Conservation (phyloP, 2,888 invertebrate species). For the Hedychridium roseum region DNA sequence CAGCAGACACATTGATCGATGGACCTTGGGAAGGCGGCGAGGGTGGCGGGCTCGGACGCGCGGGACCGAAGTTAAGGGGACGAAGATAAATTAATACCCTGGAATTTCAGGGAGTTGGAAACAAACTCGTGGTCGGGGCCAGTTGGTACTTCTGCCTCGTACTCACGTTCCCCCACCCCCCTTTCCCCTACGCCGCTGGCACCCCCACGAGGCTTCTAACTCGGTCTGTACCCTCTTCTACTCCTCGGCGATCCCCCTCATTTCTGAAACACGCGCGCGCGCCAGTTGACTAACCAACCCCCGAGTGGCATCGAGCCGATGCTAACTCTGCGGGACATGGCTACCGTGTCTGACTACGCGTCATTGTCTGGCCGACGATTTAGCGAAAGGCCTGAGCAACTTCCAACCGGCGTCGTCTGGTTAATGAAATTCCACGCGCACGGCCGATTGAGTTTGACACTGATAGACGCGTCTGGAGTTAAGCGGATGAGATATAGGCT, state of each 20-base stretch:
- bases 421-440: too few relatives aligned
- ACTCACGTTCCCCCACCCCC: not conserved
- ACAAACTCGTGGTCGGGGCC: slow-evolving; percentile 36
- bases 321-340: slow-evolving; percentile 10
- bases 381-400: too few relatives aligned
- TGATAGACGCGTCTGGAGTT: too few relatives aligned
- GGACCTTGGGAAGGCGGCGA: slow-evolving; percentile 14
- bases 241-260: too few relatives aligned
- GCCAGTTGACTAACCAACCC: slow-evolving; percentile 16
- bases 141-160: slow-evolving; percentile 17
- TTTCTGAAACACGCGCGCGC: too few relatives aligned
- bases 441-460: too few relatives aligned
- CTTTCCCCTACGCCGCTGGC: slow-evolving; percentile 1
- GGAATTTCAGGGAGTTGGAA: slow-evolving; percentile 43
- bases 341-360: not conserved
- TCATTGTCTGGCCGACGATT: too few relatives aligned
- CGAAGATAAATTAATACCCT: slow-evolving; percentile 51
- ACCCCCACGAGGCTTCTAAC: too few relatives aligned
- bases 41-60: slow-evolving; percentile 5
- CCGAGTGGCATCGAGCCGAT: slow-evolving; percentile 19
- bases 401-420: too few relatives aligned
- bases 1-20: slow-evolving; percentile 39
- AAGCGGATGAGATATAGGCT: too few relatives aligned
- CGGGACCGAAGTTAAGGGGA: slow-evolving; percentile 31
- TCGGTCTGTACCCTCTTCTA: too few relatives aligned